Evolutionary conservation across 2,797 vertebrate genomes (phyloP).

Genomic region (Pogonophryne albipinna): DNA sequence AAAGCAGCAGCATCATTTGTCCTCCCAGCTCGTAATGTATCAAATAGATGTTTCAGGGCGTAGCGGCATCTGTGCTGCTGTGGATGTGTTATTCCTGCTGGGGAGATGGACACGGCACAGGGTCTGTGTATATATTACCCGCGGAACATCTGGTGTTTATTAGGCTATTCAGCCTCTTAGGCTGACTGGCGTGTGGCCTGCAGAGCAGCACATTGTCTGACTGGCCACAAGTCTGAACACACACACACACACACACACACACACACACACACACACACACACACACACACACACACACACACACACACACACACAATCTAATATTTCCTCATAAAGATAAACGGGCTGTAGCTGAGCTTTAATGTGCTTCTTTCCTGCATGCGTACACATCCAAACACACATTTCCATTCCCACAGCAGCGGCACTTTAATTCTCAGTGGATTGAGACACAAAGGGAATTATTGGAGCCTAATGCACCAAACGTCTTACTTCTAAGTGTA

Average conservation of each 20-base stretch:
- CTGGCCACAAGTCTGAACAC: slow-evolving; percentile 60
- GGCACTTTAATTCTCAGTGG: slow-evolving; percentile 59
- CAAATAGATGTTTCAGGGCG: slow-evolving; percentile 21
- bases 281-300: no score
- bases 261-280: no score
- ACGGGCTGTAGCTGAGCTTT: slow-evolving; percentile 58
- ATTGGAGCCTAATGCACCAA: slow-evolving; percentile 50
- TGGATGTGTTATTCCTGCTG: slow-evolving; percentile 73
- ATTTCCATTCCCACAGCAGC: slow-evolving; percentile 25
- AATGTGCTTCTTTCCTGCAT: slow-evolving; percentile 45
- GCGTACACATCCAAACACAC: slow-evolving; percentile 25
- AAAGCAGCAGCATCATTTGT: slow-evolving; percentile 15
- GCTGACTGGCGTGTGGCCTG: slow-evolving; percentile 82
- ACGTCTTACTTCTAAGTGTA: slow-evolving; percentile 39
- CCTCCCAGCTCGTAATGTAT: slow-evolving; percentile 8
- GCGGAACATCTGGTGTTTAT: slow-evolving; percentile 88
- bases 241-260: slow-evolving; percentile 23
- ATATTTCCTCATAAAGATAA: slow-evolving; percentile 77
- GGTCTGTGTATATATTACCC: slow-evolving; percentile 84
- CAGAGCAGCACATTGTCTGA: slow-evolving; percentile 72
- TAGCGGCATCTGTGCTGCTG: slow-evolving; percentile 37
- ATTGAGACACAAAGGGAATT: slow-evolving; percentile 60
- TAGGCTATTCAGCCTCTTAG: slow-evolving; percentile 81
- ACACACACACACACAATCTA: no score
- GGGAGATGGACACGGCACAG: slow-evolving; percentile 78